phyloP scores from a whole-genome alignment of 2,113 vertebrate genomes.

The Rafetus swinhoei region DNA sequence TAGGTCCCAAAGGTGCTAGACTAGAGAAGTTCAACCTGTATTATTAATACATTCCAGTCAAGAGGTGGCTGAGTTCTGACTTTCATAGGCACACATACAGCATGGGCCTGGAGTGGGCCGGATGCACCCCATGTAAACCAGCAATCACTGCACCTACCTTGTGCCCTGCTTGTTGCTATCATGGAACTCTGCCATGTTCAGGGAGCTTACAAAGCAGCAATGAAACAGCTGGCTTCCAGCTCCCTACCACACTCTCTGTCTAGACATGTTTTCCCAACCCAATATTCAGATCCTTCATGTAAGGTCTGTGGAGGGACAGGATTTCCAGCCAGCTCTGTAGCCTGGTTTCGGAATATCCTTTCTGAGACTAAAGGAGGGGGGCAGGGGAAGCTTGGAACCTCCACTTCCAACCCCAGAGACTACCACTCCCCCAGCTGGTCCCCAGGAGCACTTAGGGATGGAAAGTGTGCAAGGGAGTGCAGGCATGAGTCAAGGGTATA shows the following conservation, averaged over 20 bases:
- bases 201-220: neutral
- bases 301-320: rapidly evolving
- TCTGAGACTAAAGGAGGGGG: neutral
- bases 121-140: neutral
- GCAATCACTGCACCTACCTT: too few species aligned
- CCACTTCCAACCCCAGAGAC: too few species aligned
- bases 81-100: neutral
- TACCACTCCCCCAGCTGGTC: too few species aligned
- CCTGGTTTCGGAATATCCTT: neutral
- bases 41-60: too few species aligned
- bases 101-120: neutral
- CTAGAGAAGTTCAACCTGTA: too few species aligned
- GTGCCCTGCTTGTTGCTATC: neutral
- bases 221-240: neutral
- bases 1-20: too few species aligned
- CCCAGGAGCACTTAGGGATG: too few species aligned
- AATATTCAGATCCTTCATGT: neutral
- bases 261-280: neutral
- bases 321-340: neutral
- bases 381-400: too few species aligned
- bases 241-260: neutral
- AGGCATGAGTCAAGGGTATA: too few species aligned
- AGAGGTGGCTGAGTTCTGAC: neutral
- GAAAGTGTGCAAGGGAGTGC: too few species aligned
- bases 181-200: neutral